phyloP scores from a whole-genome alignment of 2,113 vertebrate genomes.

The Rallus limicola region DNA sequence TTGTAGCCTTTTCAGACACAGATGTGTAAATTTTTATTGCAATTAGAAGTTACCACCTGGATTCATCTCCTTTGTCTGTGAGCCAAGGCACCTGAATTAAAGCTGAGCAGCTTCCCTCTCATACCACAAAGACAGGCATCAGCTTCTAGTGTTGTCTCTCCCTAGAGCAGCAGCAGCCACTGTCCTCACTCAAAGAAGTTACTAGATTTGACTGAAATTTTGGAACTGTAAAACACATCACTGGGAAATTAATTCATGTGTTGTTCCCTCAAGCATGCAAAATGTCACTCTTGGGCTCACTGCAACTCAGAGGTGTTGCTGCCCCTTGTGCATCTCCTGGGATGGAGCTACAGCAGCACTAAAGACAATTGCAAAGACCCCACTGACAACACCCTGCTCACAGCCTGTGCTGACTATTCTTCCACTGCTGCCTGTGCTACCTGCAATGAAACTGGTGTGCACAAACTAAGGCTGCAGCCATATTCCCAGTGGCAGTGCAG shows the following conservation, averaged over 20 bases:
- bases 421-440: neutral
- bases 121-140: neutral
- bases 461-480: neutral
- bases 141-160: neutral
- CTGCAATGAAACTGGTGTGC: neutral
- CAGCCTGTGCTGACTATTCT: neutral
- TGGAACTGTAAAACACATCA: neutral
- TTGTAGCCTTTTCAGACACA: neutral
- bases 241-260: neutral
- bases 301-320: neutral
- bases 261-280: neutral
- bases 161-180: neutral
- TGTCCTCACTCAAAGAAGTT: neutral
- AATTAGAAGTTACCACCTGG: neutral
- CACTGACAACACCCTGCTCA: rapidly evolving
- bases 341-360: neutral
- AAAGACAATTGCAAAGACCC: neutral
- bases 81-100: neutral
- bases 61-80: neutral
- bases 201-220: neutral
- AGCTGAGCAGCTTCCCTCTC: neutral
- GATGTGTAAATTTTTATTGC: neutral
- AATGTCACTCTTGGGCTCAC: neutral
- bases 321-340: neutral
- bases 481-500: neutral